phyloP scores from a whole-genome alignment of 2,888 invertebrate species.

The Dicyrtoma fusca region DNA sequence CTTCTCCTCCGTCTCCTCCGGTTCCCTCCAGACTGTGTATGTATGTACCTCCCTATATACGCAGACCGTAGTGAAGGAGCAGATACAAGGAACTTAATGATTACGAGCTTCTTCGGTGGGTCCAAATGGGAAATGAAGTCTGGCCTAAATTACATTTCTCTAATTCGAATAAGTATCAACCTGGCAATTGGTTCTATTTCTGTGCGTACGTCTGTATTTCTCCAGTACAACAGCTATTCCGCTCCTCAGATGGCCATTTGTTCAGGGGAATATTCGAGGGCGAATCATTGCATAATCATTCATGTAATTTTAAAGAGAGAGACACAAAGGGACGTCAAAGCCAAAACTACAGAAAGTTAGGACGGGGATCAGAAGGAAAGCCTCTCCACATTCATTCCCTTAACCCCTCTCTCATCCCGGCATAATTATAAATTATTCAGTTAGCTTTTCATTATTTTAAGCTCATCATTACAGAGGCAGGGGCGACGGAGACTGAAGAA shows the following conservation, averaged over 20 bases:
- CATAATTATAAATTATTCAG: no score
- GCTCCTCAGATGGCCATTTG: slow-evolving; percentile 6
- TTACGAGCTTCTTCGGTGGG: not conserved
- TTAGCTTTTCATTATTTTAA: no score
- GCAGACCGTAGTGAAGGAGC: not conserved
- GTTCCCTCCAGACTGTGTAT: not conserved
- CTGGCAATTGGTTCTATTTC: slow-evolving; percentile 12
- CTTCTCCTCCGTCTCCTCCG: not conserved
- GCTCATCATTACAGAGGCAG: not conserved
- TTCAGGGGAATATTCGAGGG: not conserved
- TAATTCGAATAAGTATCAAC: slow-evolving; percentile 24
- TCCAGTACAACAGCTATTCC: not conserved
- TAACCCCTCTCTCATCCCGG: no score
- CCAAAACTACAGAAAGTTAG: not conserved
- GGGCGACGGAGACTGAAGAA: not conserved
- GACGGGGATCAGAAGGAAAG: not conserved
- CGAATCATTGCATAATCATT: slow-evolving; percentile 25
- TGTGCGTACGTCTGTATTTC: not conserved
- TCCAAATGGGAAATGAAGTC: slow-evolving; percentile 13
- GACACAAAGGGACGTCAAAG: no score
- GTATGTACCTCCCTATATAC: not conserved
- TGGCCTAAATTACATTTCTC: slow-evolving; percentile 12
- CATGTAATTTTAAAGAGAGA: slow-evolving; percentile 22
- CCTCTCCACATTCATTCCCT: not conserved
- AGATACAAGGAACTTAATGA: slow-evolving; percentile 14